Evolutionary conservation across 2,888 invertebrate species (phyloP).

Genomic region (Archaeoteleia sp.): DNA sequence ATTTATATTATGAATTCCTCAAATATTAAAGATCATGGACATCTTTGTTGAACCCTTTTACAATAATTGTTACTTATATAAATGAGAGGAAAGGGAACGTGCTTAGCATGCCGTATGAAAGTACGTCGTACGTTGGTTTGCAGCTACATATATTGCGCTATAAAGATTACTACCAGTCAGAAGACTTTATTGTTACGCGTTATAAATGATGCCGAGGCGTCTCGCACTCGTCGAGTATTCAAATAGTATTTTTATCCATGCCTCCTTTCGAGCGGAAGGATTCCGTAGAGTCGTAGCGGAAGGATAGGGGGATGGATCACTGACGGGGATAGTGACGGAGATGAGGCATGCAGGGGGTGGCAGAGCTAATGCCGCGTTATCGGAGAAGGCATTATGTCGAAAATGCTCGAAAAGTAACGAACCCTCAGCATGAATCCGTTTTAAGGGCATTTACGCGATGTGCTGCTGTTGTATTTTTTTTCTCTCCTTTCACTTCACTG

Average conservation of each 20-base stretch:
- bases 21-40: too few species aligned
- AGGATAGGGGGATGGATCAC: slow-evolving; percentile 53
- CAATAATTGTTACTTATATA: neutral
- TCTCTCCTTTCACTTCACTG: slow-evolving; percentile 53
- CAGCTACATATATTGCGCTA: slow-evolving; percentile 65
- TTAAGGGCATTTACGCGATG: slow-evolving; percentile 60
- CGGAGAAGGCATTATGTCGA: slow-evolving; percentile 64
- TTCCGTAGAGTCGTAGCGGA: slow-evolving; percentile 56
- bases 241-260: slow-evolving; percentile 73
- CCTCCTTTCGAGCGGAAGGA: slow-evolving; percentile 69
- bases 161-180: slow-evolving; percentile 71
- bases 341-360: slow-evolving; percentile 38
- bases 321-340: slow-evolving; percentile 48
- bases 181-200: slow-evolving; percentile 73
- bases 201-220: slow-evolving; percentile 71
- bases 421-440: slow-evolving; percentile 62
- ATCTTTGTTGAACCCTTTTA: too few species aligned
- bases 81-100: slow-evolving; percentile 22
- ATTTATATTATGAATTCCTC: too few species aligned
- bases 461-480: slow-evolving; percentile 57
- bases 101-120: slow-evolving; percentile 69
- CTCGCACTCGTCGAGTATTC: slow-evolving; percentile 67
- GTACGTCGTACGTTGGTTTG: slow-evolving; percentile 37
- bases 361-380: slow-evolving; percentile 65
- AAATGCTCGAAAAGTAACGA: slow-evolving; percentile 63